Evolutionary conservation across 2,113 vertebrate species (phyloP), one percentile per base, ranked within the genome.

Genomic region (Mustela nigripes): DNA sequence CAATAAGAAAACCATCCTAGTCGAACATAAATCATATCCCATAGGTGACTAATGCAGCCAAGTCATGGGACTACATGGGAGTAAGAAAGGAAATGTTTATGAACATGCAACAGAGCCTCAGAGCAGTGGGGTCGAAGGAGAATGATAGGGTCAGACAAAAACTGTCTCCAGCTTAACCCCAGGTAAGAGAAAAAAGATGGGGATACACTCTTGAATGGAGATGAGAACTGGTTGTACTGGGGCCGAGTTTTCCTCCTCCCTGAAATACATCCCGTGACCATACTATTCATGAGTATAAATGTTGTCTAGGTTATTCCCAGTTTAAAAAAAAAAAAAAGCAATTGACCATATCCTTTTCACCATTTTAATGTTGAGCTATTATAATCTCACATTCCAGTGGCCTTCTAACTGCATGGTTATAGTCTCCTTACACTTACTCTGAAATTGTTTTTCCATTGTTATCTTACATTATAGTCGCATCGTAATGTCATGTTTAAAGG

Each of bases 401-500:
- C 96, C 95, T 97, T 96, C 94, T 97, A 97, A 98, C 97, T 97
- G 97, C 98, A 98, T 79, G 98, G 97, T 83, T 67, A 93, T 95
- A 84, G 97, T 97, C 97, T 98, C 98, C 98, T 96, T 97, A 98
- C 96, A 96, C 90, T 97, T 97, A 94, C 96, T 98, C 98, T 97
- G 98, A 98, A 98, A 48, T 98, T 98, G 97, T 98, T 97, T 98
- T 97, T 89, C 97, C 97, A 98, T 98, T 98, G 97, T 98, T 73
- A 98, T 96, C 98, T 97, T 97, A 97, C 82, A 97, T 95, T 98
- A 97, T 96, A 98, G 97, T 2, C 26, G 21, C 97, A 98, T 98
- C 97, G 89, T 98, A 98, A 98, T 98, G 96, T 98, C 98, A 98
- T 96, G 97, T 98, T 91, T 98, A 98, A 99, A 95, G 95, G 97